Evolutionary conservation across 2,113 vertebrate genomes (phyloP).

Genomic region (Xenopus borealis): DNA sequence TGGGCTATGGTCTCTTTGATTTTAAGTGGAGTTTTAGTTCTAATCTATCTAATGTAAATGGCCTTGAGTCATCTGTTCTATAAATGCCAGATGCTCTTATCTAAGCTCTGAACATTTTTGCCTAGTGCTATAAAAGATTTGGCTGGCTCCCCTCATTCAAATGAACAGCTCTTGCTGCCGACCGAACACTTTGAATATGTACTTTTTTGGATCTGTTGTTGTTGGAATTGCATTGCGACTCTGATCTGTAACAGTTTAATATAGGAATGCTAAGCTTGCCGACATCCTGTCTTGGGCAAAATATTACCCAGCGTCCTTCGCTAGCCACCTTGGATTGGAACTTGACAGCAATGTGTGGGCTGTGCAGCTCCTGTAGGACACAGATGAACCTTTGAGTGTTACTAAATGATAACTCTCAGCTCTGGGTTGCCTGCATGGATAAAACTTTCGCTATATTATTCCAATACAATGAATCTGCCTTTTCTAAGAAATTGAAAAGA

Average conservation of each 20-base stretch:
- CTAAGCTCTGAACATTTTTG: conserved; percentile 50
- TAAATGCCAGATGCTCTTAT: conserved; percentile 57
- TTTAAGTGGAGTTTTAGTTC: conserved; percentile 53
- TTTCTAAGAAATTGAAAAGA: too few relatives aligned
- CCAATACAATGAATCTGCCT: too few relatives aligned
- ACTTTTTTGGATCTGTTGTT: not conserved
- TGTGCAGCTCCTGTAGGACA: too few relatives aligned
- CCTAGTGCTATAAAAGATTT: conserved; percentile 55
- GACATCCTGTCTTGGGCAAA: too few relatives aligned
- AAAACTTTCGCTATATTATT: too few relatives aligned
- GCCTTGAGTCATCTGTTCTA: conserved; percentile 53
- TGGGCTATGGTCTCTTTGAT: conserved; percentile 48
- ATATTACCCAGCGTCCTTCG: not conserved
- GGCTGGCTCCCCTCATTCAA: conserved; percentile 59
- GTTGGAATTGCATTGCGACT: not conserved
- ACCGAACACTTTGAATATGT: conserved; percentile 50
- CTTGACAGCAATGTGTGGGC: not conserved
- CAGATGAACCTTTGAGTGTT: too few relatives aligned
- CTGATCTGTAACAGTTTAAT: too few relatives aligned
- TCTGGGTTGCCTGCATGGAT: too few relatives aligned
- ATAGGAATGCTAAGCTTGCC: too few relatives aligned
- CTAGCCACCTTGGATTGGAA: not conserved
- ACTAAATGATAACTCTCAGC: too few relatives aligned
- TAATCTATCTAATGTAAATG: conserved; percentile 52
- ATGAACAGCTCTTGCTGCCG: conserved; percentile 52